Evolutionary conservation across 2,797 vertebrate genomes (phyloP), one percentile per base, ranked within the genome.

Genomic region (Melanogrammus aeglefinus): DNA sequence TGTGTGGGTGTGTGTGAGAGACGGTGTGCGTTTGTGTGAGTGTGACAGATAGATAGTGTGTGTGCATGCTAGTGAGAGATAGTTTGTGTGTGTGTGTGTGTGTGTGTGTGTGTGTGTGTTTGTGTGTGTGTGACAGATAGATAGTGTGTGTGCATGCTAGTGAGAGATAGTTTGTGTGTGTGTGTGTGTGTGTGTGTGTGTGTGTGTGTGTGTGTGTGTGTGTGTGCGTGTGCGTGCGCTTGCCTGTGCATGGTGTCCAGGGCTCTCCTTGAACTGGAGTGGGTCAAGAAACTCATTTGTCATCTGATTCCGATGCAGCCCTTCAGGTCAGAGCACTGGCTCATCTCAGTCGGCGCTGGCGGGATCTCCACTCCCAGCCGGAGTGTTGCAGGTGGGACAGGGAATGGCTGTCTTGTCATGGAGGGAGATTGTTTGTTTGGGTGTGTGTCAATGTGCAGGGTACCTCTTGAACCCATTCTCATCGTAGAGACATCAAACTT

Each of bases 281-380:
- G 78, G 90, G 85, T 92, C 88, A 88, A 86, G 83, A 92, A 93
- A 90, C 80, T 85, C 88, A 91, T 93, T 91, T 91, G 90, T 90
- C 88, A 86, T 88, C 81, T 91, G 88, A 87, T 92, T 92, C 90
- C 63, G 74, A 86, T 81, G 75, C 81, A 75, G 85, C 86, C 81
- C 76, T 70, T 81, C 75, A 77, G 85, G 88, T 83, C 86, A 83
- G 51, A 75, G 76, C 89, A 86, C 79, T 27, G 79, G 89, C 90
- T 87, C 73, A 75, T 83, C 74, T 72, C 63, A 29, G 79, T 0
- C 76, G 87, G 81, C 76, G 24, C 76, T 66, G 83, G 77, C 86
- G 91, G 57, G 91, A 94, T 93, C 91, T 88, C 87, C 93, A 89
- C 92, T 93, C 85, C 86, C 71, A 14, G 81, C 72, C 6, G 57